These are phyloP conservation scores for Caenorhabditis doughertyi DNA, from an alignment of 2,888 invertebrate species.

Conservation along the genomic window DNA sequence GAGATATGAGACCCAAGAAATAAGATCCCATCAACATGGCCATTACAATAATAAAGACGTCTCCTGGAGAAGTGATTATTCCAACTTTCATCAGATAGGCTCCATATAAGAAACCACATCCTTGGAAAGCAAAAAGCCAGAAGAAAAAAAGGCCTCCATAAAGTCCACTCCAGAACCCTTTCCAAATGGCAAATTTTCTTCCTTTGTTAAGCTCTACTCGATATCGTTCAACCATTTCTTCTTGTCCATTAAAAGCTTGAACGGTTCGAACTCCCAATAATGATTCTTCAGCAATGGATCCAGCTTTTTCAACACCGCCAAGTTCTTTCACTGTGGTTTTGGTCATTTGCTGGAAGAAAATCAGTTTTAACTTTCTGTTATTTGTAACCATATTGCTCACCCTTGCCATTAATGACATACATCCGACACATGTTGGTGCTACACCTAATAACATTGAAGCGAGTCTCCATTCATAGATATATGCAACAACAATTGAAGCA, in stretches of 20 bases:
- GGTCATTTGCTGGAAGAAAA: slow-evolving; percentile 73
- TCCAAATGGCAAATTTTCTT: slow-evolving; percentile 72
- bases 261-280: slow-evolving; percentile 77
- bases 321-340: slow-evolving; percentile 69
- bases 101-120: slow-evolving; percentile 73
- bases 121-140: slow-evolving; percentile 73
- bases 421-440: slow-evolving; percentile 70
- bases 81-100: slow-evolving; percentile 70
- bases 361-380: background rate
- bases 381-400: slow-evolving; percentile 37
- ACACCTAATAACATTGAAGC: slow-evolving; percentile 75
- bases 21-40: slow-evolving; percentile 75
- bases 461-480: slow-evolving; percentile 75
- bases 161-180: slow-evolving; percentile 76
- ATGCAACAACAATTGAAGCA: slow-evolving; percentile 71
- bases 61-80: slow-evolving; percentile 74
- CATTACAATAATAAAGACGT: slow-evolving; percentile 77
- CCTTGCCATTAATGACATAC: slow-evolving; percentile 75
- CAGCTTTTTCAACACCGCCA: slow-evolving; percentile 73
- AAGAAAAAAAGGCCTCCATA: slow-evolving; percentile 77
- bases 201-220: slow-evolving; percentile 67
- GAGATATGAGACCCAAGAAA: slow-evolving; percentile 72
- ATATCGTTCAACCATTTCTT: slow-evolving; percentile 74
- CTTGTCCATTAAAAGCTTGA: slow-evolving; percentile 77
- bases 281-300: slow-evolving; percentile 77